phyloP scores from a whole-genome alignment of 2,797 vertebrate species.

The Synanceia verrucosa region DNA sequence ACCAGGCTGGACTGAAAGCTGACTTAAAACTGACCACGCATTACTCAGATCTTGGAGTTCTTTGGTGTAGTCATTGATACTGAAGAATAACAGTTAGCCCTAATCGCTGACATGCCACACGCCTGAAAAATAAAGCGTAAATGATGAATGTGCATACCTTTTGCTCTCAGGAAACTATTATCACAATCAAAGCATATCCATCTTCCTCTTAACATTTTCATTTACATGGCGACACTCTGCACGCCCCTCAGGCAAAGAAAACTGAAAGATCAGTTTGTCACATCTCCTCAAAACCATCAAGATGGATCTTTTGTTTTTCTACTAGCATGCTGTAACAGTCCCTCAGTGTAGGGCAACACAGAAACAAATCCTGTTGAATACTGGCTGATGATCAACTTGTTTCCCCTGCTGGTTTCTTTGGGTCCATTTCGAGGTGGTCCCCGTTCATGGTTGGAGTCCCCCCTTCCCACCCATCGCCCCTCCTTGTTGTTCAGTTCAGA shows the following conservation, averaged over 20 bases:
- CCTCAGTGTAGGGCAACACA: conserved; percentile 21
- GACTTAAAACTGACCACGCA: neutral
- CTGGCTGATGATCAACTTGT: conserved; percentile 42
- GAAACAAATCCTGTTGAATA: conserved; percentile 27
- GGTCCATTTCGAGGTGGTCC: conserved; percentile 52
- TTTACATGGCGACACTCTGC: conserved; percentile 24
- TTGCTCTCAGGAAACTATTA: conserved; percentile 32
- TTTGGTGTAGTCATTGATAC: conserved; percentile 10
- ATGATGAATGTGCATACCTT: conserved; percentile 32
- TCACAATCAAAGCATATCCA: conserved; percentile 35
- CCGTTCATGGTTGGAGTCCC: conserved; percentile 20
- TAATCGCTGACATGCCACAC: conserved; percentile 27
- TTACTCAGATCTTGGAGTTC: neutral
- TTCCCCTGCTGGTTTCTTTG: conserved; percentile 2
- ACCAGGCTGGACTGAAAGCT: neutral
- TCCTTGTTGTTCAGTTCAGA: conserved; percentile 64
- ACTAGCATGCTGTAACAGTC: conserved; percentile 29
- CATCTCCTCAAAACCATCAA: conserved; percentile 39
- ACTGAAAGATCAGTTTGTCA: conserved; percentile 20
- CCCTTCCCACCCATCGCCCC: conserved; percentile 15
- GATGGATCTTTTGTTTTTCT: conserved; percentile 39
- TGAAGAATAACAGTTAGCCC: conserved; percentile 23
- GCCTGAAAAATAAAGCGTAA: conserved; percentile 22
- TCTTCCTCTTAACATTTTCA: conserved; percentile 24
- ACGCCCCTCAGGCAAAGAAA: conserved; percentile 41